Evolutionary conservation across 2,113 vertebrate species (phyloP).

Genomic region (Colius striatus): DNA sequence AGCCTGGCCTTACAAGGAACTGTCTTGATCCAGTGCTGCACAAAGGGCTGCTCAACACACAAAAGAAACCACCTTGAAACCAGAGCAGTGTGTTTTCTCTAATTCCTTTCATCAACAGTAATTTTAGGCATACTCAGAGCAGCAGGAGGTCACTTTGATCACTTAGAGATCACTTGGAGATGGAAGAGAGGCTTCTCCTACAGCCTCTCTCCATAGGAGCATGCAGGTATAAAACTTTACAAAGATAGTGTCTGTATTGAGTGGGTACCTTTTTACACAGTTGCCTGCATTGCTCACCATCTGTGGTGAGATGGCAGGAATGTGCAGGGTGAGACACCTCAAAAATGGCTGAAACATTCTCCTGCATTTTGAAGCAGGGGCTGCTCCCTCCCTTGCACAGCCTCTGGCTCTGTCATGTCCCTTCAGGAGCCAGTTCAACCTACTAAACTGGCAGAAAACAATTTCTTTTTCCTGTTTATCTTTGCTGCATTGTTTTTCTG

Average conservation of each 20-base stretch:
- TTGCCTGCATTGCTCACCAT: background rate
- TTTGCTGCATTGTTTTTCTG: background rate
- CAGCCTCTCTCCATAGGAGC: background rate
- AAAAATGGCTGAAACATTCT: background rate
- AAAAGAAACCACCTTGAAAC: slow-evolving; percentile 10
- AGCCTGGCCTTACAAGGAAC: background rate
- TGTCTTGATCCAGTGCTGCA: background rate
- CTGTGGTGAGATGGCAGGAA: background rate
- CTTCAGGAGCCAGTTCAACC: background rate
- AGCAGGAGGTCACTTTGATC: background rate
- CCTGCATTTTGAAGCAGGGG: background rate
- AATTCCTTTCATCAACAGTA: background rate
- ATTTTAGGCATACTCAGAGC: slow-evolving; percentile 12
- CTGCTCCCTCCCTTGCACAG: background rate
- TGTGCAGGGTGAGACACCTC: background rate
- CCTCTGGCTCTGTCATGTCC: background rate
- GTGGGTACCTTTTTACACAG: background rate
- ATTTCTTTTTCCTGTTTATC: background rate
- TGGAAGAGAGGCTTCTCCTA: background rate
- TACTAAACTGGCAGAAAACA: background rate
- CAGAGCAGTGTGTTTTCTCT: background rate
- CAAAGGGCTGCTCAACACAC: background rate
- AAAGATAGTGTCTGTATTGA: background rate
- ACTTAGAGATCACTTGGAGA: background rate
- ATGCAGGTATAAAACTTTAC: background rate